Conservation (phyloP, 2,797 vertebrate genomes). For the Oophaga sylvatica region DNA sequence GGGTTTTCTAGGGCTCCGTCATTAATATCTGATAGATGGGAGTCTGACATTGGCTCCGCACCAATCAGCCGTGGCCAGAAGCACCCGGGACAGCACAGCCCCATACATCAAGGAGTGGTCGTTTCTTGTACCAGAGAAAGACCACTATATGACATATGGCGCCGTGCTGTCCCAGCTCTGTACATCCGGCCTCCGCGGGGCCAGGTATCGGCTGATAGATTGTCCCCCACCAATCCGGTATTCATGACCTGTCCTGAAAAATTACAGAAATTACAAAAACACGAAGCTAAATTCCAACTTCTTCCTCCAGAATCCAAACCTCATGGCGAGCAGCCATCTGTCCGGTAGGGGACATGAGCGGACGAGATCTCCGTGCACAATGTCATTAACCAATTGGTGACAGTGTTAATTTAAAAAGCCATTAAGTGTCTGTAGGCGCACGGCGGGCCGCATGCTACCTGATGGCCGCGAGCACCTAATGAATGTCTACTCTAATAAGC, state of each 20-base stretch:
- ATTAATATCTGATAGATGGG: too few relatives aligned
- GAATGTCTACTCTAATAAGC: not conserved
- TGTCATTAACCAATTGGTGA: conserved; percentile 63
- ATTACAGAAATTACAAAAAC: not conserved
- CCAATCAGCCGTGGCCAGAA: too few relatives aligned
- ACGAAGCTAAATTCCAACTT: not conserved
- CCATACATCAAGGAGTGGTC: too few relatives aligned
- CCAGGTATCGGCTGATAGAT: too few relatives aligned
- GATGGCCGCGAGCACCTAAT: conserved; percentile 2
- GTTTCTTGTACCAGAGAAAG: too few relatives aligned
- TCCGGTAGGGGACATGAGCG: conserved; percentile 35
- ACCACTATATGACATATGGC: too few relatives aligned
- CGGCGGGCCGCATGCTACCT: conserved; percentile 48
- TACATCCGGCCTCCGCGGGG: too few relatives aligned
- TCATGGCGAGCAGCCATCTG: not conserved
- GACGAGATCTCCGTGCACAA: conserved; percentile 58
- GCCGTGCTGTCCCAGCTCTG: too few relatives aligned
- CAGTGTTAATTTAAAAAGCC: conserved; percentile 61
- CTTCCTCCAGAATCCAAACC: not conserved
- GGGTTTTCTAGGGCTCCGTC: too few relatives aligned
- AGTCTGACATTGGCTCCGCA: too few relatives aligned
- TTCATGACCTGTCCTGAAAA: not conserved
- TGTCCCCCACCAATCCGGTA: not conserved
- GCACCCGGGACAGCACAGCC: too few relatives aligned
- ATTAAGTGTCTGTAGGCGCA: conserved; percentile 61